phyloP scores from a whole-genome alignment of 1,140 invertebrate genomes.

The Hyphantria cunea region DNA sequence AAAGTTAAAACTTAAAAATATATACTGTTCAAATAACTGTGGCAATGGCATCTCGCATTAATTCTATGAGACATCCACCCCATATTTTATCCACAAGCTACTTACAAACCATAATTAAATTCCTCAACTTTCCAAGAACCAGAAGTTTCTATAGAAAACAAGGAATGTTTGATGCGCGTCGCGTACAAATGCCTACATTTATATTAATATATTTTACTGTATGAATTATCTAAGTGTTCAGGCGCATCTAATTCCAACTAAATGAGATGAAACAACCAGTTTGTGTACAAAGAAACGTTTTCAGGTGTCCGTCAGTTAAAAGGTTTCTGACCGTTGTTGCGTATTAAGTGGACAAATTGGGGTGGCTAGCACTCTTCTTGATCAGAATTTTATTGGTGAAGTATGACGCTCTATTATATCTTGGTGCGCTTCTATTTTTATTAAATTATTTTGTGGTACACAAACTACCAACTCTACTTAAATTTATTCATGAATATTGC shows the following conservation, averaged over 20 bases:
- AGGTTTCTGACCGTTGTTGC: background rate
- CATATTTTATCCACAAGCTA: constrained; percentile 12
- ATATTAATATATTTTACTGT: constrained; percentile 16
- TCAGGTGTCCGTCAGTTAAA: constrained; percentile 8
- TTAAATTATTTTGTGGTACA: too few relatives aligned
- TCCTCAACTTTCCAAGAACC: constrained; percentile 14
- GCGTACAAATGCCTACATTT: constrained; percentile 10
- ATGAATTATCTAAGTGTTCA: background rate
- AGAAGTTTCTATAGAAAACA: constrained; percentile 21
- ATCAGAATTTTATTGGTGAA: too few relatives aligned
- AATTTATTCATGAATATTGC: too few relatives aligned
- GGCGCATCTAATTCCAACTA: constrained; percentile 9
- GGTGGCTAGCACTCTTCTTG: too few relatives aligned
- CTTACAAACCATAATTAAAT: constrained; percentile 12
- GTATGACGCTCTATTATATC: too few relatives aligned
- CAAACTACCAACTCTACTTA: too few relatives aligned
- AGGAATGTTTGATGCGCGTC: constrained; percentile 4
- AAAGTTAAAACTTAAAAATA: too few relatives aligned
- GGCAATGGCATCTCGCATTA: background rate
- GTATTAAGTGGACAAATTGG: background rate
- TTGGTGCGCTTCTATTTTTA: too few relatives aligned
- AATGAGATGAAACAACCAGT: constrained; percentile 6
- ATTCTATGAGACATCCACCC: constrained; percentile 11
- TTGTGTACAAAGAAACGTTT: constrained; percentile 5
- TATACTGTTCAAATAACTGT: too few relatives aligned